phyloP scores from a whole-genome alignment of 2,888 invertebrate species.

The Drosophila robusta region DNA sequence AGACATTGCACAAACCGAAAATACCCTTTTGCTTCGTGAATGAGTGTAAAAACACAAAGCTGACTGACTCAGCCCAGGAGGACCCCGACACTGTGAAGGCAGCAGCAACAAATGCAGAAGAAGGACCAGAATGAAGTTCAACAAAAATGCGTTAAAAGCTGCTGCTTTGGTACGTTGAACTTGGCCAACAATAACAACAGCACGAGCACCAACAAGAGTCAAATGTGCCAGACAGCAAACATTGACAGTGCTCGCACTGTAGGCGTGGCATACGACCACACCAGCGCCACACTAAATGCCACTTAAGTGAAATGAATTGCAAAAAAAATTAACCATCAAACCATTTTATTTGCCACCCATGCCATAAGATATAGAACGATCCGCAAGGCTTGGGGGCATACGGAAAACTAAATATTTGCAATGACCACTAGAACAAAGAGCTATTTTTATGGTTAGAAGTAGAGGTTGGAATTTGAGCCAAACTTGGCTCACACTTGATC shows the following conservation, averaged over 20 bases:
- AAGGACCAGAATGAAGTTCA: conserved; percentile 52
- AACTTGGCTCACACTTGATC: neutral
- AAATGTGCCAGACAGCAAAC: conserved; percentile 36
- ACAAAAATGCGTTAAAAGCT: conserved; percentile 47
- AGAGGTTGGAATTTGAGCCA: neutral
- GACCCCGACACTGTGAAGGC: conserved; percentile 21
- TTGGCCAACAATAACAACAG: conserved; percentile 36
- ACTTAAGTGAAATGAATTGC: conserved; percentile 75
- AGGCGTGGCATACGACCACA: conserved; percentile 46
- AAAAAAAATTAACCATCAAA: conserved; percentile 31
- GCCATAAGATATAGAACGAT: neutral
- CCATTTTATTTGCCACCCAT: neutral
- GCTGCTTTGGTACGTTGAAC: conserved; percentile 50
- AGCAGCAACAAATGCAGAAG: conserved; percentile 21
- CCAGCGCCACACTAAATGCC: conserved; percentile 48
- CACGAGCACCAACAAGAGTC: neutral
- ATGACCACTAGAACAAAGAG: conserved; percentile 1
- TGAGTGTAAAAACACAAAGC: conserved; percentile 4
- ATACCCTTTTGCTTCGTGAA: too few relatives aligned
- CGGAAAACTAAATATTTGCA: conserved; percentile 32
- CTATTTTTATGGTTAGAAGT: neutral
- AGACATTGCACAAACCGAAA: too few relatives aligned
- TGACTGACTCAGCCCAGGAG: conserved; percentile 13
- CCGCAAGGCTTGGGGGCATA: neutral
- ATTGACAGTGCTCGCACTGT: conserved; percentile 3